Conservation (phyloP, 2,113 vertebrate genomes). For the Ardeotis arabs region DNA sequence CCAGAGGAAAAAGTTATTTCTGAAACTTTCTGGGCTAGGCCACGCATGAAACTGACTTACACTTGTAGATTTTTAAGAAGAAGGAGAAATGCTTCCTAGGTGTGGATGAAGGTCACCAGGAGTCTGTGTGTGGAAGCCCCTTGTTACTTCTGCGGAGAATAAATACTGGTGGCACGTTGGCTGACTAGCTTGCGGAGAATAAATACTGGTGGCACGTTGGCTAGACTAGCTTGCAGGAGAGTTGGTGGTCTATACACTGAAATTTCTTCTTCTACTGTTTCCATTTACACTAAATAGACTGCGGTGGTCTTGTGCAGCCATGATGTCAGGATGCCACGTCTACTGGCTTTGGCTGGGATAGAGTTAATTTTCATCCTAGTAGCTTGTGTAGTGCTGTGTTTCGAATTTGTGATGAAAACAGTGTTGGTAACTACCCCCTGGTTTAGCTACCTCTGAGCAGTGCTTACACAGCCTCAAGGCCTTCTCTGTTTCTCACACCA, state of each 20-base stretch:
- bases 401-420: too few relatives aligned
- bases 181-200: too few relatives aligned
- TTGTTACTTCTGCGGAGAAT: background rate
- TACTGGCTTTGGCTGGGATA: background rate
- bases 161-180: background rate
- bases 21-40: background rate
- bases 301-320: background rate
- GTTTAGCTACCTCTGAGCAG: too few relatives aligned
- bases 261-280: background rate
- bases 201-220: background rate
- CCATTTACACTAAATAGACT: background rate
- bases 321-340: background rate
- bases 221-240: background rate
- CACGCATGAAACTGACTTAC: background rate
- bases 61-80: background rate
- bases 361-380: too few relatives aligned
- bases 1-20: background rate
- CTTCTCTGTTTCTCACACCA: too few relatives aligned
- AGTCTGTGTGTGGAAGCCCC: background rate
- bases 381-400: too few relatives aligned
- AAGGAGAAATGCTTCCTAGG: background rate
- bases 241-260: background rate
- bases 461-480: too few relatives aligned
- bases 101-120: background rate
- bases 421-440: too few relatives aligned